A percentile compares a stretch with the other conserved stretches of the same genome.
Conservation (phyloP, 2,797 vertebrate genomes). For the Halcyon chelicuti region DNA sequence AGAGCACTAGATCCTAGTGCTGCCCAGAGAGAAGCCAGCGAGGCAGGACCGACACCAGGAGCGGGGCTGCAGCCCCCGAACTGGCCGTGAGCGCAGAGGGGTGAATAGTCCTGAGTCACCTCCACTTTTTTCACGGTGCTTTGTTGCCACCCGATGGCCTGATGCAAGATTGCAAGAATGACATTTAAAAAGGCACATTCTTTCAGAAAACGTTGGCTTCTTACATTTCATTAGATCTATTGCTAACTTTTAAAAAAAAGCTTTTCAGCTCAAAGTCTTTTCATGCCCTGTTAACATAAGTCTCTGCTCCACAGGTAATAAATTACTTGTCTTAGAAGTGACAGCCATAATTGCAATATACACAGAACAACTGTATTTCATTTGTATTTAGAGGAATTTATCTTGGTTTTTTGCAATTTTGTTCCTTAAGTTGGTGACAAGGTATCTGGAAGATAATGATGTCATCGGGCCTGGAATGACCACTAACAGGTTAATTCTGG, state of each 20-base stretch:
- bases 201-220: neutral
- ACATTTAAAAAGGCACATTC: neutral
- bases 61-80: neutral
- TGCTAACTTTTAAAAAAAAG: neutral
- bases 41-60: neutral
- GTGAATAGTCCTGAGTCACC: neutral
- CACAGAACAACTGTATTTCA: neutral
- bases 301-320: neutral
- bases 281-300: neutral
- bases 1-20: accelerated
- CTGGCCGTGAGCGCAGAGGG: accelerated
- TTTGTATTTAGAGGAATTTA: neutral
- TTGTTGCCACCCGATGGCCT: slow-evolving; percentile 29
- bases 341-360: neutral
- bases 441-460: neutral
- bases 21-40: neutral
- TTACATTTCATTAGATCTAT: neutral
- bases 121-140: neutral
- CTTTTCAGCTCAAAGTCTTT: neutral
- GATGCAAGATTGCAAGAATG: neutral
- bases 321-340: neutral
- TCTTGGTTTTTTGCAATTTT: neutral
- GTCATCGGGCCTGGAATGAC: neutral
- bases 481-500: neutral
- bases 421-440: neutral